Evolutionary conservation across 37 sponge, comb jelly and placozoan species (phyloP).

Genomic region (Crambe crambe): DNA sequence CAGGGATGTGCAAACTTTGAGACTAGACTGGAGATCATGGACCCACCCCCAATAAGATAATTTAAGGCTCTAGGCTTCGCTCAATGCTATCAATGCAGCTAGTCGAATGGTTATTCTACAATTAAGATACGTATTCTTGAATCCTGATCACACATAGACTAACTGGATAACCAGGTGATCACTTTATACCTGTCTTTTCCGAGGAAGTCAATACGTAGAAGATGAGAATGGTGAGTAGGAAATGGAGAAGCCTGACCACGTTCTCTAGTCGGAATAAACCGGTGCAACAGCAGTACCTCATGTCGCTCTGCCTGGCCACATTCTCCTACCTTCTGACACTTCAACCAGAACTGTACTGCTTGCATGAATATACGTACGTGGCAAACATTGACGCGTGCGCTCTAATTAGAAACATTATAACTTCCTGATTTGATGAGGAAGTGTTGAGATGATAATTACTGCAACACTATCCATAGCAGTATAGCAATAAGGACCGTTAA

Average conservation of each 20-base stretch:
- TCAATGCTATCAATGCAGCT: too few relatives aligned
- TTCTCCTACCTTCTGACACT: neutral
- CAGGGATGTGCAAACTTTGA: too few relatives aligned
- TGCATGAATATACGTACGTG: neutral
- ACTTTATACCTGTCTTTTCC: constrained; percentile 27
- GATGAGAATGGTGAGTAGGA: constrained; percentile 28
- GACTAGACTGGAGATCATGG: too few relatives aligned
- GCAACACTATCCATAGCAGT: neutral
- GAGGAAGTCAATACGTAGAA: constrained; percentile 40
- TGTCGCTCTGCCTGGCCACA: neutral
- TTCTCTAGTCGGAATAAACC: constrained; percentile 23
- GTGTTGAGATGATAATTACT: neutral
- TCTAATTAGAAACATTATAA: neutral
- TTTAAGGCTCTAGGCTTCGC: too few relatives aligned
- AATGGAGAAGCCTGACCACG: constrained; percentile 33
- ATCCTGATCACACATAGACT: too few relatives aligned
- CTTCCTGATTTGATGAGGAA: neutral
- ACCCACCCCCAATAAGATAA: too few relatives aligned
- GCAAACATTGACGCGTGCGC: neutral
- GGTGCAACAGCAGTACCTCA: constrained; percentile 27
- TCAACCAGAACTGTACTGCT: constrained; percentile 1
- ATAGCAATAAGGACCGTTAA: neutral
- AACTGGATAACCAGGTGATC: neutral
- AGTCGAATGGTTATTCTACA: too few relatives aligned
- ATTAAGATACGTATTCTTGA: too few relatives aligned